Evolutionary conservation across 2,113 vertebrate species (phyloP), one percentile per base, ranked within the genome.

Genomic region (Piliocolobus tephrosceles): DNA sequence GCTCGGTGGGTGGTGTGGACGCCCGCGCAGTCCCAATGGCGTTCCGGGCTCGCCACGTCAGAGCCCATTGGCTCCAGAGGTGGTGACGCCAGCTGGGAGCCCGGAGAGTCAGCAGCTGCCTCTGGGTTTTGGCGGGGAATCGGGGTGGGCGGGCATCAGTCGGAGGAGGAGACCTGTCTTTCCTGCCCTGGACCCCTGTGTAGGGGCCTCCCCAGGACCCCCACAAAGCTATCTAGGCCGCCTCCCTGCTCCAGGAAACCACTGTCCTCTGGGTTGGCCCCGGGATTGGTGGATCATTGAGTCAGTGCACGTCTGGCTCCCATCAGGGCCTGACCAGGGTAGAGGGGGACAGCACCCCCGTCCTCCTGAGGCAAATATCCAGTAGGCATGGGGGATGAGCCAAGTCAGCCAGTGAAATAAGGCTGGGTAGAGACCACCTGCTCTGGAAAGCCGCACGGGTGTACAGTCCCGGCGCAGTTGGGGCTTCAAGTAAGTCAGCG

Each of bases 51-150:
- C 3, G 38, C 87, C 92, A 90, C 14, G 43, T 93, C 87, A 83
- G n/a, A 83, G 58, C 40, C 43, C 79, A 97, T 82, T 97, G 85
- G 94, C 68, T 12, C 38, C 12, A 18, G 66, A 85, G 2, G 47
- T 40, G 5, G 61, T 97, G 97, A 97, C 75, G 85, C 90, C 88
- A 95, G 66, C 13, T 1, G 43, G 79, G 64, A 82, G 20, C n/a
- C 84, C 5, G 0, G 61, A 66, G 83, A 89, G 47, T 50, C 40
- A 23, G 2, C 50, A 10, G 30, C 73, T 76, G 30, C 90, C 87
- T 58, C 76, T 35, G 6, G 43, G 57, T 22, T 73, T 64, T 81
- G 23, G 57, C 17, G 13, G 57, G 43, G 47, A 76, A 88, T 87
- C 25, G 1, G 27, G 27, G 55, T 50, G 68, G 47, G 75, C 3